phyloP scores from a whole-genome alignment of 2,888 invertebrate species.

The Drosophila multiciliata region DNA sequence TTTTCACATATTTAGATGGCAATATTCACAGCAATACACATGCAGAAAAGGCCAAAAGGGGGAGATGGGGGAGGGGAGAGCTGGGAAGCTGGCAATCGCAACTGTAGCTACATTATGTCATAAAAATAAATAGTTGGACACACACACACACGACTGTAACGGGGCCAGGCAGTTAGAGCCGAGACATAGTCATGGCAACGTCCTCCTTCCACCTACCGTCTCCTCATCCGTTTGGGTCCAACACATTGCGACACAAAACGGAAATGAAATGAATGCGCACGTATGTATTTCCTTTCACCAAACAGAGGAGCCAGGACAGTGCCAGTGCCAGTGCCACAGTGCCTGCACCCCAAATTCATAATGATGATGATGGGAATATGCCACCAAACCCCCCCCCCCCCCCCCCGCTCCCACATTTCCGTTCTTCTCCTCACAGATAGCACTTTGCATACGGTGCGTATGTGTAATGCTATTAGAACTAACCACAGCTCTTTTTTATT shows the following conservation, averaged over 20 bases:
- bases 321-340: conserved; percentile 6
- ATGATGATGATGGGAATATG: conserved; percentile 59
- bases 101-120: conserved; percentile 72
- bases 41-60: conserved; percentile 1
- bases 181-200: conserved; percentile 56
- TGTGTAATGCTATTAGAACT: conserved; percentile 29
- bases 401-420: not conserved
- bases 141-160: conserved; percentile 27
- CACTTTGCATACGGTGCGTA: conserved; percentile 33
- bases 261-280: conserved; percentile 59
- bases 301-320: conserved; percentile 32
- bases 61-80: not conserved
- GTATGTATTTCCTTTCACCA: conserved; percentile 61
- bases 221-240: not conserved
- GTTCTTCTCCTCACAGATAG: not conserved
- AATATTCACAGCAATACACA: conserved; percentile 50
- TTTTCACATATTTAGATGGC: conserved; percentile 77
- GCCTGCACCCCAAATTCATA: conserved; percentile 43
- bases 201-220: conserved; percentile 3
- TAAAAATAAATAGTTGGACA: conserved; percentile 76
- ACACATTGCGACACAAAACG: conserved; percentile 46
- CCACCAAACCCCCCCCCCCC: not conserved
- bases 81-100: conserved; percentile 32
- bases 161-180: conserved; percentile 50
- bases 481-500: conserved; percentile 7